Base-by-base conservation (phyloP, 2,888 invertebrate species). In the Dermolepida albohirtum region DNA sequence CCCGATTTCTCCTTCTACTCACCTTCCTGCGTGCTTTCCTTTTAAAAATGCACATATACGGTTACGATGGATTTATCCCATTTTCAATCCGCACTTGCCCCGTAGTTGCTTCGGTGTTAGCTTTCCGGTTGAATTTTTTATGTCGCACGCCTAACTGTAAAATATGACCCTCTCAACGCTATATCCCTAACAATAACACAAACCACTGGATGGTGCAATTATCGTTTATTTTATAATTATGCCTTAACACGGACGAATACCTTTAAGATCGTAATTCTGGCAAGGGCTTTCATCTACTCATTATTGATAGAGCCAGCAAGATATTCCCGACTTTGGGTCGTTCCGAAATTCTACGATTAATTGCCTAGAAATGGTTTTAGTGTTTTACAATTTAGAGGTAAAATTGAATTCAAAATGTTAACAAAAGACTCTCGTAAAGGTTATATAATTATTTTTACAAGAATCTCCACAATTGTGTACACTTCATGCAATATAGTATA, bases 21-120 rank as follows among this genome's bases (percentile, higher is more conserved):
- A 1, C 47, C 34, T 8, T 8, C 14, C 10, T 29, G 5, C 59
- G n/a, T 29, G 8, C 29, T 12, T 14, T n/a, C 40, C 14, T 16
- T 43, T 66, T 66, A 66, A 66, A 66, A 67, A 67, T 52, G 66
- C 66, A 67, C 66, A 62, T 67, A 57, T 67, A 52, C 66, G 34
- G 34, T 50, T 44, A 51, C 29, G 65, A 62, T 47, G 29, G 52
- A 59, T 67, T 67, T 67, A 62, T 51, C 51, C 34, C 62, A 43
- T 50, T 67, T 67, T 67, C 66, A 67, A 67, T 67, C 66, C 62
- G 62, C 62, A 52, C 51, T 67, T 62, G 34, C 17, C 52, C 57
- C 40, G 14, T 16, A 12, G 12, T 39, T 39, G 39, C 50, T 49
- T 22, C 10, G 52, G 57, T 27, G 59, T 43, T 14, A 52, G 34